A percentile compares a stretch with the other conserved stretches of the same genome.
Evolutionary conservation across 2,797 vertebrate genomes (phyloP).

Genomic region (Melanotaenia pygmaea): DNA sequence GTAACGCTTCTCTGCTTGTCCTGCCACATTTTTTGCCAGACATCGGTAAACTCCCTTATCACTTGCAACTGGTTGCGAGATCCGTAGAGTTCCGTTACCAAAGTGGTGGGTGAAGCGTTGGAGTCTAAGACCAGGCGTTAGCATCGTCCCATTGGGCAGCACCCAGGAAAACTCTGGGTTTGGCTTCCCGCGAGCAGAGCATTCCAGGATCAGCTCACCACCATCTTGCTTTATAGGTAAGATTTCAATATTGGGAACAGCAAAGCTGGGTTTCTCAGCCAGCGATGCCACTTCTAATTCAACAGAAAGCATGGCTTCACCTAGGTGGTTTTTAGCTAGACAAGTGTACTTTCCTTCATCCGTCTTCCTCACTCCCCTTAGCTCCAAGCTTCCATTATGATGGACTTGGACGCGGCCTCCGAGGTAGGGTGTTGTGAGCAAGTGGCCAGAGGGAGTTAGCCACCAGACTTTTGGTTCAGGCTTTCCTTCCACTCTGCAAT

Average conservation of each 20-base stretch:
- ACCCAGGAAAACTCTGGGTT: slow-evolving; percentile 83
- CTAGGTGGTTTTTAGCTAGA: slow-evolving; percentile 78
- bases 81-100: slow-evolving; percentile 80
- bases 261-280: slow-evolving; percentile 86
- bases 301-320: slow-evolving; percentile 79
- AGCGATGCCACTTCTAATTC: slow-evolving; percentile 82
- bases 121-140: slow-evolving; percentile 75
- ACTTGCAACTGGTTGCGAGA: slow-evolving; percentile 61
- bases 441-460: slow-evolving; percentile 79
- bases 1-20: slow-evolving; percentile 85
- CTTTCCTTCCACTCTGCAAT: slow-evolving; percentile 82
- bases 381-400: slow-evolving; percentile 82
- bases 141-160: slow-evolving; percentile 81
- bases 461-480: slow-evolving; percentile 82
- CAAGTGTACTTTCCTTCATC: slow-evolving; percentile 83
- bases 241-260: slow-evolving; percentile 83
- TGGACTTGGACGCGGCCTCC: slow-evolving; percentile 86
- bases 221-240: slow-evolving; percentile 78
- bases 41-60: slow-evolving; percentile 86
- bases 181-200: slow-evolving; percentile 82
- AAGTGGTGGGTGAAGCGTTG: slow-evolving; percentile 78
- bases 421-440: slow-evolving; percentile 76
- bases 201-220: slow-evolving; percentile 72
- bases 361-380: slow-evolving; percentile 83
- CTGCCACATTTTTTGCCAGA: slow-evolving; percentile 84